phyloP scores from a whole-genome alignment of 2,113 vertebrate species.

The Phyllostomus hastatus region DNA sequence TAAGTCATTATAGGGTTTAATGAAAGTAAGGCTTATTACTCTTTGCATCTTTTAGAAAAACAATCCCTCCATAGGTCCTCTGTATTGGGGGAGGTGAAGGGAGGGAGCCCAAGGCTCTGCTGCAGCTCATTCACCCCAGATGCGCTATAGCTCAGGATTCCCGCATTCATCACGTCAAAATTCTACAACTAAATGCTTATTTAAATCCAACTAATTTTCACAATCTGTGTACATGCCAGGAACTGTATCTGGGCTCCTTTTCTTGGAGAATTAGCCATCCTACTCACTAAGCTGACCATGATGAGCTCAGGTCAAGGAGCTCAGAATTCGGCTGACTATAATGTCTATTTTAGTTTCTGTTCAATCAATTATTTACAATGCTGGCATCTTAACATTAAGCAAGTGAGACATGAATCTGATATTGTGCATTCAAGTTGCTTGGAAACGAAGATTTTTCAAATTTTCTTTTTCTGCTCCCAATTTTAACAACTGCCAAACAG shows the following conservation, averaged over 20 bases:
- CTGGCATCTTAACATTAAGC: slow-evolving; percentile 32
- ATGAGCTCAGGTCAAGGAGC: background rate
- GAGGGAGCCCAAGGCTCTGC: background rate
- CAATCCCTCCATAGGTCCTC: background rate
- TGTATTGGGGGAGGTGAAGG: background rate
- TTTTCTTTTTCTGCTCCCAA: background rate
- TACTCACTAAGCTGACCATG: background rate
- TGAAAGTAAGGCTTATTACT: background rate
- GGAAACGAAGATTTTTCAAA: slow-evolving; percentile 49
- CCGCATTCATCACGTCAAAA: background rate
- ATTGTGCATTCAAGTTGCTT: slow-evolving; percentile 22
- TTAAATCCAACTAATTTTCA: background rate
- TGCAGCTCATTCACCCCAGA: background rate
- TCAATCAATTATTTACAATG: slow-evolving; percentile 52
- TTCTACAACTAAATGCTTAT: background rate
- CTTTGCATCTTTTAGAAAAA: background rate
- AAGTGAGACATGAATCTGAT: background rate
- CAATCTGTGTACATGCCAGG: background rate
- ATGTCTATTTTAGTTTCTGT: background rate
- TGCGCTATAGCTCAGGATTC: background rate
- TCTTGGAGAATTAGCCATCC: background rate
- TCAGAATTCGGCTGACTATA: background rate
- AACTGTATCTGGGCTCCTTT: background rate
- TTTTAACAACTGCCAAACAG: slow-evolving; percentile 42
- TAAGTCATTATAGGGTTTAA: background rate